Conservation (phyloP, 1,140 invertebrate species). For the Solenopsis invicta region DNA sequence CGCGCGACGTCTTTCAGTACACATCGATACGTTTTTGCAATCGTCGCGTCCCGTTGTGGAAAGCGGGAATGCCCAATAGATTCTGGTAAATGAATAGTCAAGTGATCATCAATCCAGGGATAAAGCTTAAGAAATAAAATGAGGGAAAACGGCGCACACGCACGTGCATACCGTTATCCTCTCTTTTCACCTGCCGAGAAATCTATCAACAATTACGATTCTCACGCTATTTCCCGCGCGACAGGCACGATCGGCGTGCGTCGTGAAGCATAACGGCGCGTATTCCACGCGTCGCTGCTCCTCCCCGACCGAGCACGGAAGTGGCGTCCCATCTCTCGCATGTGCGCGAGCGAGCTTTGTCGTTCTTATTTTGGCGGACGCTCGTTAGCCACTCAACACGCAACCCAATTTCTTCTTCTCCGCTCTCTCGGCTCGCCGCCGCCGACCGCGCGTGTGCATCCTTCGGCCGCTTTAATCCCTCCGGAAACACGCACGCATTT, state of each 20-base stretch:
- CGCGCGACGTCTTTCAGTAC: neutral
- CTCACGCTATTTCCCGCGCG: constrained; percentile 33
- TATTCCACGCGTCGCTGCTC: constrained; percentile 56
- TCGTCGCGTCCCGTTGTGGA: neutral
- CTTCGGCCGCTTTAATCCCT: constrained; percentile 48
- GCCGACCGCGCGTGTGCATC: constrained; percentile 17
- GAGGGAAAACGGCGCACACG: neutral
- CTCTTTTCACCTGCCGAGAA: constrained; percentile 8
- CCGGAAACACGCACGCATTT: neutral
- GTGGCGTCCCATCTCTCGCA: constrained; percentile 48
- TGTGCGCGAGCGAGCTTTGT: constrained; percentile 49
- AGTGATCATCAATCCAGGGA: neutral
- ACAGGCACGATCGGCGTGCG: constrained; percentile 31
- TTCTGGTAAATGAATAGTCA: neutral
- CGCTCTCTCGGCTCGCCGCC: constrained; percentile 33
- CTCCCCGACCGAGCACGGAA: constrained; percentile 43
- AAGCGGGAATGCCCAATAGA: constrained; percentile 1
- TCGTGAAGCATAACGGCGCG: constrained; percentile 40
- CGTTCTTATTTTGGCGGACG: constrained; percentile 53
- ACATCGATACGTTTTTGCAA: constrained; percentile 24
- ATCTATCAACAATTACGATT: constrained; percentile 40
- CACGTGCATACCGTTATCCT: neutral
- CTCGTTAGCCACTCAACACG: constrained; percentile 65
- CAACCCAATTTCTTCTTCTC: constrained; percentile 58
- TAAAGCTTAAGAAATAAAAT: neutral